Evolutionary conservation across 2,888 invertebrate genomes (phyloP), one percentile per base, ranked within the genome.

Genomic region (Malthinus seriepunctatus): DNA sequence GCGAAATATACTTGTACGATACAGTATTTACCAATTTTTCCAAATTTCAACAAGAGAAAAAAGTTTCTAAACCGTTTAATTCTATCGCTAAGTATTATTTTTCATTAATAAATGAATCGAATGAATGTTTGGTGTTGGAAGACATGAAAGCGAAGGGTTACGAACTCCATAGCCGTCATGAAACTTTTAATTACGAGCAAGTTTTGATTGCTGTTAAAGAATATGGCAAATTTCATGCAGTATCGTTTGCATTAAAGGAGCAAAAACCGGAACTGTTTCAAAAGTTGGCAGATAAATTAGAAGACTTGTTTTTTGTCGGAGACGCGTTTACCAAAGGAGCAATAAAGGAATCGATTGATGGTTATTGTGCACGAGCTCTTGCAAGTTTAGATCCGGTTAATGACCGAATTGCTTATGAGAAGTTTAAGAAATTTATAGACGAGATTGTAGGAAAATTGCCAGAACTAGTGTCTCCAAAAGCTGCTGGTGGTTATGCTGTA

Each of bases 1-100:
- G 71, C n/a, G 75, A 75, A 63, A 63, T 65, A 4, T 66, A 64
- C 44, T 34, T 71, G 6, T 75, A 75, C 60, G 54, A 62, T n/a
- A 44, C 49, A 2, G 56, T 75, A 9, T 64, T 74, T 33, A 59
- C 67, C 4, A 56, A 55, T 8, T 69, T 71, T 35, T 15, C 50
- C 15, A 33, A 63, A 49, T 59, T 72, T 52, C 67, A 70, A 63
- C 15, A 64, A n/a, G 68, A 68, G 35, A 48, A 39, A 32, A 23
- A 51, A n/a, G 52, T 67, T 10, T 33, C 53, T 4, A 49, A 60
- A 7, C 52, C 49, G 2, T 66, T 70, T 53, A 46, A 51, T 6
- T 51, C 52, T 4, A 59, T 50, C 15, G 56, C 70, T 1, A 15
- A 45, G 23, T 57, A 54, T 50, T 47, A 63, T 12, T 63, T 55